A percentile compares a stretch with the other conserved stretches of the same genome.
phyloP scores from a whole-genome alignment of 2,888 invertebrate genomes.

The Dichetophora obliterata region DNA sequence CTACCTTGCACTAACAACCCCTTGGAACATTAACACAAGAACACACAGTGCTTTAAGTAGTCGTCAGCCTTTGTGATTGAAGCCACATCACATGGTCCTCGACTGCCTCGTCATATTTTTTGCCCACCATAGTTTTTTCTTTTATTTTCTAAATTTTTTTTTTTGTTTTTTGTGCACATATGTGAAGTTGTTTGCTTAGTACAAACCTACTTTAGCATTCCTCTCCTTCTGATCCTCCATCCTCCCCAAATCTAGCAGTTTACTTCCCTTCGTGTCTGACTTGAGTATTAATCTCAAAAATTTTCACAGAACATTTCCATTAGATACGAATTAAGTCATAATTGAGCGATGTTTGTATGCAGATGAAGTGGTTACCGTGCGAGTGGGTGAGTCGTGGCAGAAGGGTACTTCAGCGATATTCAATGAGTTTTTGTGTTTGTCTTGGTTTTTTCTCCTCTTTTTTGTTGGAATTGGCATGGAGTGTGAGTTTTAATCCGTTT shows the following conservation, averaged over 20 bases:
- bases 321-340: constrained; percentile 65
- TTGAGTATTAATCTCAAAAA: constrained; percentile 46
- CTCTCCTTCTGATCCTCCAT: not conserved
- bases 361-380: constrained; percentile 53
- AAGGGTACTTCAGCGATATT: not conserved
- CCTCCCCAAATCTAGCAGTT: not conserved
- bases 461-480: not conserved
- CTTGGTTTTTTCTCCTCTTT: not conserved
- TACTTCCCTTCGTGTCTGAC: not conserved
- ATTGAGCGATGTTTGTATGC: constrained; percentile 56
- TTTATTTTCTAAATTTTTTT: constrained; percentile 5
- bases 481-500: constrained; percentile 23
- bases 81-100: constrained; percentile 9
- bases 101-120: not conserved
- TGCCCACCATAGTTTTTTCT: not conserved
- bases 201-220: constrained; percentile 40
- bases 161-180: constrained; percentile 56
- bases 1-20: not conserved
- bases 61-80: not conserved
- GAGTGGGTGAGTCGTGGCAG: constrained; percentile 49
- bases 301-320: constrained; percentile 61
- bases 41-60: not conserved
- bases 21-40: not conserved
- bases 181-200: constrained; percentile 58
- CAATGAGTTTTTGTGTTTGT: constrained; percentile 7